A percentile compares a stretch with the other conserved stretches of the same genome.
Conservation (phyloP, 2,113 vertebrate species). For the cattle (Bos taurus) region DNA sequence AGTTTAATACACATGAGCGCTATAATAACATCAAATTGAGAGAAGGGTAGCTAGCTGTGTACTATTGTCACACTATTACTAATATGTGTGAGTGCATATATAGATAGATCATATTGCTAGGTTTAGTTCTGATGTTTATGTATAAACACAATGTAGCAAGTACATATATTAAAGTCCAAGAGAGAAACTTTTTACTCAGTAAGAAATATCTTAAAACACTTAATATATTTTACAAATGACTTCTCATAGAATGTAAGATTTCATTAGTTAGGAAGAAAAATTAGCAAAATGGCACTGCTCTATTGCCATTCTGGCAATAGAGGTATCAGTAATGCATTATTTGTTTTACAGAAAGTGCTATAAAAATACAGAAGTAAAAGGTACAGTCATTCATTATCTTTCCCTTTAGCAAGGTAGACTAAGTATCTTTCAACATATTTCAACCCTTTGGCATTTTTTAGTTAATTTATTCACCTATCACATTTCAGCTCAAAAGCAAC, state of each 20-base stretch:
- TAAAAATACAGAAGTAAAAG: conserved; percentile 36
- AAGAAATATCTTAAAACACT: not conserved
- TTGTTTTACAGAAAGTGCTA: conserved; percentile 36
- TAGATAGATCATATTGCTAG: not conserved
- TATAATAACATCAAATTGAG: not conserved
- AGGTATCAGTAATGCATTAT: conserved; percentile 9
- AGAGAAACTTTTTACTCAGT: not conserved
- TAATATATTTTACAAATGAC: not conserved
- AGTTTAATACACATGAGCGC: not conserved
- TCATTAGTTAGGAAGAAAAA: conserved; percentile 49
- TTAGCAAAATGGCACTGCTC: not conserved
- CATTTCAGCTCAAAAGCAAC: conserved; percentile 1
- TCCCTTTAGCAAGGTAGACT: not conserved
- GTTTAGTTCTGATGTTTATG: not conserved
- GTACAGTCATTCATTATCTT: conserved; percentile 24
- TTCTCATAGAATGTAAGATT: not conserved
- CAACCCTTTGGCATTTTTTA: conserved; percentile 21
- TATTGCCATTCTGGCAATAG: not conserved
- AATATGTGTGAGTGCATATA: not conserved
- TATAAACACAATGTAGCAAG: not conserved
- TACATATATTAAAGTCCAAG: not conserved
- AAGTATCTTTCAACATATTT: conserved; percentile 49
- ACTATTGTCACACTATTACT: not conserved
- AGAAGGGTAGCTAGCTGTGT: not conserved
- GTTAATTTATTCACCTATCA: conserved; percentile 43